Percentiles rank a stretch among this genome's conserved stretches.
Conservation (phyloP, 2,113 vertebrate genomes). For the Dicrurus megarhynchus region DNA sequence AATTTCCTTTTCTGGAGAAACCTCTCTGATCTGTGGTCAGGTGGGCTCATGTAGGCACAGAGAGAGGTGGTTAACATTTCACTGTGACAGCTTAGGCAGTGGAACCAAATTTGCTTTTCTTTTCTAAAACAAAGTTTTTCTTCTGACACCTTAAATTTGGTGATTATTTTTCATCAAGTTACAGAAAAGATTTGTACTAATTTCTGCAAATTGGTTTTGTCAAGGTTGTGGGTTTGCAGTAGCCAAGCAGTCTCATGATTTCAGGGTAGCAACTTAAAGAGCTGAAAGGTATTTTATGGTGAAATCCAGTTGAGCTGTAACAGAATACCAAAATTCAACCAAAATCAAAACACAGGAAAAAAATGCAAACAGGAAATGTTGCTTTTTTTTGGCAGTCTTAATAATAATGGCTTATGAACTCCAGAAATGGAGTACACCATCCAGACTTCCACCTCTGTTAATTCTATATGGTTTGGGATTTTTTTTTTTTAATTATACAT, state of each 20-base stretch:
- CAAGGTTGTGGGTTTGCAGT: background rate
- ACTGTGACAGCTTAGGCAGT: background rate
- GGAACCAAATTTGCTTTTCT: background rate
- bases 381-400: background rate
- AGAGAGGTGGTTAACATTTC: background rate
- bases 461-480: background rate
- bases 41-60: background rate
- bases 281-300: background rate
- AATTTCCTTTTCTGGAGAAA: background rate
- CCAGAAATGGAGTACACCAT: background rate
- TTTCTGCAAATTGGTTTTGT: background rate
- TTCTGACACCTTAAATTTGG: background rate
- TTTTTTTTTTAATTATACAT: background rate
- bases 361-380: background rate
- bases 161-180: background rate
- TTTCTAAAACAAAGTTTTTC: background rate
- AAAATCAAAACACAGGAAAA: slow-evolving; percentile 17
- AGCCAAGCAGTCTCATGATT: background rate
- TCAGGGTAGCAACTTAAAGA: background rate
- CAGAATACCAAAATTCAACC: background rate
- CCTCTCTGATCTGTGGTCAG: background rate
- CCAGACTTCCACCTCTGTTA: background rate
- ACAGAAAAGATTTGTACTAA: background rate
- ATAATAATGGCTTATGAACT: background rate
- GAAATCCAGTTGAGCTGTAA: background rate